A percentile compares a stretch with the other conserved stretches of the same genome.
phyloP scores from a whole-genome alignment of 2,888 invertebrate species.

The Poecilus cupreus region DNA sequence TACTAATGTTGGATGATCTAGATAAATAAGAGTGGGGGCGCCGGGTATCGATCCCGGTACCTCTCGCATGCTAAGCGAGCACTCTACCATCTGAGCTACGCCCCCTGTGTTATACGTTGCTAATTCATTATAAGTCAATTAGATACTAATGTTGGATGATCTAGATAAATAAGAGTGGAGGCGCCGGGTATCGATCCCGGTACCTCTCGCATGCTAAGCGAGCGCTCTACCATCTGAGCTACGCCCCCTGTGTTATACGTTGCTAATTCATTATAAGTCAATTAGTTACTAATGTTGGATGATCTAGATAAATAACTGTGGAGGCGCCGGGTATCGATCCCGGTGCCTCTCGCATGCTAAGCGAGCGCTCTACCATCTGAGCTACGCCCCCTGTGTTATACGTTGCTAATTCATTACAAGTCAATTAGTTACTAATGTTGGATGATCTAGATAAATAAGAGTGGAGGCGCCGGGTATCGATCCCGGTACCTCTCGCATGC shows the following conservation, averaged over 20 bases:
- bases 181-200: conserved; percentile 75
- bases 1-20: no score
- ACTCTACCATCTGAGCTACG: conserved; percentile 77
- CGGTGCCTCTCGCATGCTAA: conserved; percentile 77
- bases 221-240: conserved; percentile 77
- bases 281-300: no score
- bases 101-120: conserved; percentile 62
- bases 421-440: no score
- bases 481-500: conserved; percentile 77
- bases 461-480: conserved; percentile 74
- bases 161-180: no score
- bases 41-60: conserved; percentile 76
- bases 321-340: conserved; percentile 75
- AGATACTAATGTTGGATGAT: no score
- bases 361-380: conserved; percentile 77
- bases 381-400: conserved; percentile 72
- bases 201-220: conserved; percentile 77
- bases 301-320: no score
- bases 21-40: no score
- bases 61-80: conserved; percentile 77
- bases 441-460: no score
- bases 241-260: conserved; percentile 69
- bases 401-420: not conserved
- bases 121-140: no score
- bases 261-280: no score